Base-by-base conservation (phyloP, 2,888 invertebrate genomes). In the Cloeon dipterum region DNA sequence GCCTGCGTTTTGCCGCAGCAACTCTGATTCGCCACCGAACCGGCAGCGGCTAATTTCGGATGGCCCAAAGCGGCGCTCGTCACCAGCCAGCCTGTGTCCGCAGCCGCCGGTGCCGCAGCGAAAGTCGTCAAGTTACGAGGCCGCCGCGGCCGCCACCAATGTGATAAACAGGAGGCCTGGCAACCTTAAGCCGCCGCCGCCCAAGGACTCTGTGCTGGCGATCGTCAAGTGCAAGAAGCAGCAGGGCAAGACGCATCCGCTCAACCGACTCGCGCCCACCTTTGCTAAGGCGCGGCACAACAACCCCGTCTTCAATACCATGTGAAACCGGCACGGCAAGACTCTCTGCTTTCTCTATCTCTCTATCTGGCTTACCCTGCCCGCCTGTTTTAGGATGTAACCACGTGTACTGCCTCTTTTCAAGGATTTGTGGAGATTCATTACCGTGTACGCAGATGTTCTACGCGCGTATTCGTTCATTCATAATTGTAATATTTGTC, bases 231-330 rank as follows among this genome's bases (percentile, higher is more conserved):
- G 13, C 47, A 78, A 78, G 57, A 73, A 78, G 58, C 78, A 81
- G 58, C 70, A 75, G 52, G 88, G 88, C 49, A 83, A 82, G 59
- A 85, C 79, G 51, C 88, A 89, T 66, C 88, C 89, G 46, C 66
- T 89, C 52, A 75, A 85, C 50, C 76, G 77, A 68, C 68, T 89
- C 58, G 75, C 74, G 61, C 66, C 75, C 58, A 75, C 74, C 61
- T 66, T 75, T 58, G 71, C 67, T 57, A 73, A 77, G 63, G 67
- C 69, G 49, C 66, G 71, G 61, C 68, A 74, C 61, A 77, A 76
- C 59, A 75, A 79, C 63, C 70, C 76, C 53, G 77, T 82, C 59
- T 83, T 81, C 62, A 83, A 83, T 65, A 83, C 82, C 53, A 82
- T 83, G 83, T 83, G 74, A 74, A 37, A 23, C 25, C 10, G 16